Percentiles rank a stretch among this genome's conserved stretches.
These are phyloP conservation scores for Phenganax subtilis DNA, from an alignment of 92 coral and sea anemone species.

Conservation along the genomic window DNA sequence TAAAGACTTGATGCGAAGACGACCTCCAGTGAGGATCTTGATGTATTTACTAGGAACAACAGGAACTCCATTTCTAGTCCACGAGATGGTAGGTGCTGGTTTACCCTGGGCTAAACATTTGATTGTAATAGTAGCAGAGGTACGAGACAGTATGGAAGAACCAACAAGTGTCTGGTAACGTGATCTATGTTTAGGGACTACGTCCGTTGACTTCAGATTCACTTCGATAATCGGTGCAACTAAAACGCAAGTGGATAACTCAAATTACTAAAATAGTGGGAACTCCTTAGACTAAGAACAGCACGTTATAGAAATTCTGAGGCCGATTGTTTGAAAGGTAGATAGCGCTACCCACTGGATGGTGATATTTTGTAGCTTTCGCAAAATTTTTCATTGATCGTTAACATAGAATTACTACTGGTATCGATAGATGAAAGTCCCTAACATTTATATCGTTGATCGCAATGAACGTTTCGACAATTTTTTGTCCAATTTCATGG, in stretches of 20 bases:
- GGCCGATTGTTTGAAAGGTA: too few species aligned
- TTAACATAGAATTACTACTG: too few species aligned
- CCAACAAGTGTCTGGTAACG: slow-evolving; percentile 30
- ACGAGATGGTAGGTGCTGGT: slow-evolving; percentile 10
- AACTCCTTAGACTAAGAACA: too few species aligned
- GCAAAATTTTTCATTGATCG: too few species aligned
- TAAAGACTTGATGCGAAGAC: slow-evolving; percentile 33
- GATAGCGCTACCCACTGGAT: too few species aligned
- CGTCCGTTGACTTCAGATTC: slow-evolving; percentile 29
- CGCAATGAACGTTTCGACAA: too few species aligned
- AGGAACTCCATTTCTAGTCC: slow-evolving; percentile 17
- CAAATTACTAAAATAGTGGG: background rate
- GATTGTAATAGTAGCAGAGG: slow-evolving; percentile 9
- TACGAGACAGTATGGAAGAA: slow-evolving; percentile 12
- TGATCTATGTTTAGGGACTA: slow-evolving; percentile 5
- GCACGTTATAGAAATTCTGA: too few species aligned
- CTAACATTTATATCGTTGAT: too few species aligned
- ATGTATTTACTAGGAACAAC: background rate
- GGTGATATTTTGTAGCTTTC: too few species aligned
- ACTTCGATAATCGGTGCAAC: slow-evolving; percentile 30
- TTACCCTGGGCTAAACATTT: slow-evolving; percentile 24
- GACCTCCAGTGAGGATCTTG: slow-evolving; percentile 8
- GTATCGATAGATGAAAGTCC: too few species aligned
- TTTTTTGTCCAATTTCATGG: too few species aligned
- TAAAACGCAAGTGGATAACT: background rate